Evolutionary conservation across 2,113 vertebrate species (phyloP).

Genomic region (Bubalus kerabau): DNA sequence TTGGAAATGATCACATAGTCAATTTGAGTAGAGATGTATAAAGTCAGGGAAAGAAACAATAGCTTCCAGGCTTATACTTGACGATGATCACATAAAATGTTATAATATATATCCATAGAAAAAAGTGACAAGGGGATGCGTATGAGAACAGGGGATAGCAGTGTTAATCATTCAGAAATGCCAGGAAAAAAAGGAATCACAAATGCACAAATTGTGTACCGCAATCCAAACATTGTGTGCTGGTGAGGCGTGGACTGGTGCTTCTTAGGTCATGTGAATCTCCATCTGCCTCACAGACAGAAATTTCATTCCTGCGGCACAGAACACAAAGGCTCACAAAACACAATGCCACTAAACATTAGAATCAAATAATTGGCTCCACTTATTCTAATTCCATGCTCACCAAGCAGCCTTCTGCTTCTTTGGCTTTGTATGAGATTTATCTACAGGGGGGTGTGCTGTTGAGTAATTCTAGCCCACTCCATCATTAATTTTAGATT

Average conservation of each 20-base stretch:
- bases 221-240: not conserved
- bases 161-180: not conserved
- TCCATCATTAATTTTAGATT: not conserved
- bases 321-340: not conserved
- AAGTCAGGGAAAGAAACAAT: too few species aligned
- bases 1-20: not conserved
- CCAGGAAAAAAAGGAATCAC: not conserved
- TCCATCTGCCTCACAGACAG: not conserved
- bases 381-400: not conserved
- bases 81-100: not conserved
- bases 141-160: not conserved
- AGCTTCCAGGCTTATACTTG: not conserved
- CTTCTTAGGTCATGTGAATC: not conserved
- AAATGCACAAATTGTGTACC: not conserved
- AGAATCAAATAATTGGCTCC: not conserved
- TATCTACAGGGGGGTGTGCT: not conserved
- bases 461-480: not conserved
- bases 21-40: not conserved
- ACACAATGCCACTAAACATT: not conserved
- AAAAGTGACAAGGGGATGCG: not conserved
- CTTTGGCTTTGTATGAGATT: not conserved
- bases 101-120: not conserved
- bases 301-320: not conserved
- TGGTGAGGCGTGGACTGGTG: not conserved
- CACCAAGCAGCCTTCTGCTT: slow-evolving; percentile 15